Percentiles rank a stretch among this genome's conserved stretches.
Evolutionary conservation across 1,140 invertebrate species (phyloP).

Genomic region (Yoshiicerus persimilis): DNA sequence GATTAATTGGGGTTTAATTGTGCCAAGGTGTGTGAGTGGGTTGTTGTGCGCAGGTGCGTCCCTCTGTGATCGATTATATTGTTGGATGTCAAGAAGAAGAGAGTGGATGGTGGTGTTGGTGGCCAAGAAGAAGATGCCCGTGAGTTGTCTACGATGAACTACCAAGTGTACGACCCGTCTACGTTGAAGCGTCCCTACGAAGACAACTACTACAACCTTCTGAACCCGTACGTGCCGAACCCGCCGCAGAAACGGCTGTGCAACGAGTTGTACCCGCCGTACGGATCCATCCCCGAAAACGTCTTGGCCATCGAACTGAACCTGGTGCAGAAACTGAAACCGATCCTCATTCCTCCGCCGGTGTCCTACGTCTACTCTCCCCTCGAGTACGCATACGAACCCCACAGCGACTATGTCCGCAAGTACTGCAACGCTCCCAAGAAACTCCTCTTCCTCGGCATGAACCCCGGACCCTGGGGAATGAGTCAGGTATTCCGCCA

Average conservation of each 20-base stretch:
- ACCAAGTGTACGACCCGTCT: neutral
- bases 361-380: constrained; percentile 78
- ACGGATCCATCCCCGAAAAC: constrained; percentile 29
- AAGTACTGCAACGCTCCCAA: constrained; percentile 69
- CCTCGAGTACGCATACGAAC: constrained; percentile 69
- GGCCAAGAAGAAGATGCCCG: neutral
- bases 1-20: neutral
- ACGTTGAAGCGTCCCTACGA: neutral
- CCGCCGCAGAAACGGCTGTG: neutral
- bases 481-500: constrained; percentile 80
- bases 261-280: neutral
- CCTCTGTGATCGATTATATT: constrained; percentile 2
- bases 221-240: neutral
- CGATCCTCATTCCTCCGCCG: constrained; percentile 57
- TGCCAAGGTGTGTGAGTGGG: neutral
- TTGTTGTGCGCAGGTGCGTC: neutral
- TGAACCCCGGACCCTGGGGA: constrained; percentile 92
- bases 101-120: neutral
- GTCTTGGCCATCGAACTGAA: constrained; percentile 49
- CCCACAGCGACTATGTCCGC: constrained; percentile 69
- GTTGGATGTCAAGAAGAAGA: neutral
- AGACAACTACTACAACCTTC: neutral
- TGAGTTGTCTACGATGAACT: neutral
- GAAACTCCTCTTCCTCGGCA: constrained; percentile 79
- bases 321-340: constrained; percentile 46